Percentiles rank a stretch among this genome's conserved stretches.
These are phyloP conservation scores for Piezodorus guildinii DNA, from an alignment of 1,140 invertebrate genomes.

Conservation along the genomic window DNA sequence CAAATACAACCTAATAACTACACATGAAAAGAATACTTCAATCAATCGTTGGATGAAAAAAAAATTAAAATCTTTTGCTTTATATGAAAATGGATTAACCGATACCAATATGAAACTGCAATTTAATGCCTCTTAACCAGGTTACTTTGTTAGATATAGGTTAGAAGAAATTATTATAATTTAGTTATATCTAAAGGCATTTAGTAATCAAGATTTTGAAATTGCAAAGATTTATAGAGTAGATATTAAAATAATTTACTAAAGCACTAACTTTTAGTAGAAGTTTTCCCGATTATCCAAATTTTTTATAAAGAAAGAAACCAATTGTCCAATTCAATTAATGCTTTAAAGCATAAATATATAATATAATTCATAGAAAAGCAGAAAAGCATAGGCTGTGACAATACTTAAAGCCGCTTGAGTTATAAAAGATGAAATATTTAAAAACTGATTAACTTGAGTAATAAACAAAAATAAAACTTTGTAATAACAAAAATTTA, in stretches of 20 bases:
- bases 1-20: slow-evolving; percentile 17
- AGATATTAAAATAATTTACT: not conserved
- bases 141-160: slow-evolving; percentile 1
- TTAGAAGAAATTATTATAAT: slow-evolving; percentile 11
- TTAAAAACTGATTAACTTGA: not conserved
- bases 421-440: not conserved
- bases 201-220: not conserved
- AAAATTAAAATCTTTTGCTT: slow-evolving; percentile 10
- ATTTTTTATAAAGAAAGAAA: not conserved
- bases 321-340: not conserved
- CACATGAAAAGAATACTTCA: slow-evolving; percentile 17
- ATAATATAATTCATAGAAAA: not conserved
- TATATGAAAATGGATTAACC: slow-evolving; percentile 9
- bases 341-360: slow-evolving; percentile 4
- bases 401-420: slow-evolving; percentile 14
- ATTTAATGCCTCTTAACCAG: slow-evolving; percentile 4
- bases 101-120: slow-evolving; percentile 1
- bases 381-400: slow-evolving; percentile 13
- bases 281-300: slow-evolving; percentile 2
- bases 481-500: not conserved
- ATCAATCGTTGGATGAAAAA: too few species aligned
- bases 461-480: not conserved
- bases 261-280: slow-evolving; percentile 8
- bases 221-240: not conserved
- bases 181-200: not conserved